Conservation (phyloP, 2,113 vertebrate genomes). For the Tauraco erythrolophus region DNA sequence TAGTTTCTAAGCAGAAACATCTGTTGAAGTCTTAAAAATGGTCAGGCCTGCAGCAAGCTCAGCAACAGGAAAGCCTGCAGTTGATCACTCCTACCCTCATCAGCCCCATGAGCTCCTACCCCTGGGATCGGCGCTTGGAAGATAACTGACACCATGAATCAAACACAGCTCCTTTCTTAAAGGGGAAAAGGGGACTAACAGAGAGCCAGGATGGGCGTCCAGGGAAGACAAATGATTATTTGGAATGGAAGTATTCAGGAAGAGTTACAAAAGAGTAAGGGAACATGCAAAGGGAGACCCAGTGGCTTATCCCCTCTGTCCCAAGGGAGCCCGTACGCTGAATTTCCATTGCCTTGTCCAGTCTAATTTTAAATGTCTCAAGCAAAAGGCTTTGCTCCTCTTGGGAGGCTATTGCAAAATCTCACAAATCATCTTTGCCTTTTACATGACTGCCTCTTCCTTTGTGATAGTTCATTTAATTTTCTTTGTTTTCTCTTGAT, state of each 20-base stretch:
- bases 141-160: slow-evolving; percentile 67
- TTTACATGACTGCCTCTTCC: slow-evolving; percentile 34
- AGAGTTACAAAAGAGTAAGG: slow-evolving; percentile 44
- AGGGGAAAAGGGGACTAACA: slow-evolving; percentile 5
- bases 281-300: slow-evolving; percentile 29
- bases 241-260: slow-evolving; percentile 34
- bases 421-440: slow-evolving; percentile 44
- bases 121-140: slow-evolving; percentile 69
- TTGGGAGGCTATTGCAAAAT: slow-evolving; percentile 29
- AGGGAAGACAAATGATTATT: slow-evolving; percentile 26
- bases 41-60: slow-evolving; percentile 77
- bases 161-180: slow-evolving; percentile 42
- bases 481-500: slow-evolving; percentile 37
- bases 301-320: slow-evolving; percentile 13
- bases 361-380: slow-evolving; percentile 59
- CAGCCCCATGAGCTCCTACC: slow-evolving; percentile 44
- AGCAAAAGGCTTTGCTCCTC: slow-evolving; percentile 30
- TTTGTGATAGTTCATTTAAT: slow-evolving; percentile 14
- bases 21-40: slow-evolving; percentile 80
- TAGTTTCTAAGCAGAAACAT: slow-evolving; percentile 85
- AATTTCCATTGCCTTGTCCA: slow-evolving; percentile 55
- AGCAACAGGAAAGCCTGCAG: slow-evolving; percentile 79
- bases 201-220: not conserved
- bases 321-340: not conserved
- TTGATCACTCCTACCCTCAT: slow-evolving; percentile 71